A percentile compares a stretch with the other conserved stretches of the same genome.
phyloP scores from a whole-genome alignment of 1,140 invertebrate species.

The Campoletis sonorensis region DNA sequence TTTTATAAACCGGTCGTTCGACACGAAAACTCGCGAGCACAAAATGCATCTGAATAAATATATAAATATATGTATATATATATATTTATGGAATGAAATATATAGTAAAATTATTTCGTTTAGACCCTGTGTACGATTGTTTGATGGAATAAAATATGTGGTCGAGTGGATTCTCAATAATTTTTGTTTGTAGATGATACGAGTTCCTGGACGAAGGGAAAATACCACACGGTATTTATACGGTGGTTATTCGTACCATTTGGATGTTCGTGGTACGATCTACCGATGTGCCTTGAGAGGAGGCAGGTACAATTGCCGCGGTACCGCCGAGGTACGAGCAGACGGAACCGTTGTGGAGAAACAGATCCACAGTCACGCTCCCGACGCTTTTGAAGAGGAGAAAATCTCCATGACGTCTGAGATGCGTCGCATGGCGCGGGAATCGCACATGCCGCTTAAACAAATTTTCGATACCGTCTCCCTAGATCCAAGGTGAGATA shows the following conservation, averaged over 20 bases:
- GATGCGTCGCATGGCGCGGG: neutral
- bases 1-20: too few relatives aligned
- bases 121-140: too few relatives aligned
- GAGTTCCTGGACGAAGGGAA: neutral
- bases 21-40: too few relatives aligned
- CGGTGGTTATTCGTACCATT: neutral
- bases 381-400: neutral
- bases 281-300: neutral
- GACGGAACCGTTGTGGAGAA: neutral
- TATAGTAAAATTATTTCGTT: too few relatives aligned
- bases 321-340: neutral
- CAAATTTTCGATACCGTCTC: neutral
- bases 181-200: too few relatives aligned
- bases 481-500: neutral
- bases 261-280: neutral
- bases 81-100: too few relatives aligned
- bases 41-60: too few relatives aligned
- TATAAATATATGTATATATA: too few relatives aligned
- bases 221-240: neutral
- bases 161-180: too few relatives aligned
- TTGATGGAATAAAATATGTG: too few relatives aligned
- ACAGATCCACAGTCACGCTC: neutral
- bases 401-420: neutral
- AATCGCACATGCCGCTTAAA: neutral
- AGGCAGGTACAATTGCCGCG: neutral